Percentiles rank a stretch among this genome's conserved stretches.
phyloP scores from a whole-genome alignment of 2,888 invertebrate species.

The Lottia gigantea region DNA sequence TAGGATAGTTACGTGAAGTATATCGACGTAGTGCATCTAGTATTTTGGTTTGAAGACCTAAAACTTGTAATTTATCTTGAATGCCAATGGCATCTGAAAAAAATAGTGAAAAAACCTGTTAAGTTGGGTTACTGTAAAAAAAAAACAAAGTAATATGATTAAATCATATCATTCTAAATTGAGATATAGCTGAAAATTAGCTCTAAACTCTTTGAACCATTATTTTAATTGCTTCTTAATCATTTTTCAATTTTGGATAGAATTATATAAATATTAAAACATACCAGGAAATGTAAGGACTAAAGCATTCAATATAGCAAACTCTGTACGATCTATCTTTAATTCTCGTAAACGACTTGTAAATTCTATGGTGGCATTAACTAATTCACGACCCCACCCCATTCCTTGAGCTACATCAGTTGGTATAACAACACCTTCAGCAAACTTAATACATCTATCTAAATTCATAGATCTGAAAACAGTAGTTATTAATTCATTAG shows the following conservation, averaged over 20 bases:
- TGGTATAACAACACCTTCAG: slow-evolving; percentile 59
- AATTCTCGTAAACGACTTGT: slow-evolving; percentile 57
- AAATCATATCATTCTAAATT: too few relatives aligned
- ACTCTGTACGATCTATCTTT: slow-evolving; percentile 62
- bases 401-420: slow-evolving; percentile 50
- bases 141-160: too few relatives aligned
- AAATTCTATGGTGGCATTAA: slow-evolving; percentile 63
- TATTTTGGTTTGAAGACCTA: slow-evolving; percentile 58
- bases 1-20: slow-evolving; percentile 49
- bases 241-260: too few relatives aligned
- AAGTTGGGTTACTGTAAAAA: too few relatives aligned
- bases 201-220: too few relatives aligned
- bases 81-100: slow-evolving; percentile 64
- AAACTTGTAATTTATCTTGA: slow-evolving; percentile 57
- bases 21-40: slow-evolving; percentile 64
- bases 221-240: too few relatives aligned
- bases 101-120: neutral
- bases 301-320: slow-evolving; percentile 64
- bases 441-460: slow-evolving; percentile 60
- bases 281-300: slow-evolving; percentile 67
- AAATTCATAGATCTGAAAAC: slow-evolving; percentile 57
- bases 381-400: slow-evolving; percentile 65
- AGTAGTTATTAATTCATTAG: neutral
- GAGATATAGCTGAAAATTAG: too few relatives aligned
- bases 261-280: slow-evolving; percentile 10